Evolutionary conservation across 1,140 invertebrate genomes (phyloP), one percentile per base, ranked within the genome.

Genomic region (Drosophila seguyi): DNA sequence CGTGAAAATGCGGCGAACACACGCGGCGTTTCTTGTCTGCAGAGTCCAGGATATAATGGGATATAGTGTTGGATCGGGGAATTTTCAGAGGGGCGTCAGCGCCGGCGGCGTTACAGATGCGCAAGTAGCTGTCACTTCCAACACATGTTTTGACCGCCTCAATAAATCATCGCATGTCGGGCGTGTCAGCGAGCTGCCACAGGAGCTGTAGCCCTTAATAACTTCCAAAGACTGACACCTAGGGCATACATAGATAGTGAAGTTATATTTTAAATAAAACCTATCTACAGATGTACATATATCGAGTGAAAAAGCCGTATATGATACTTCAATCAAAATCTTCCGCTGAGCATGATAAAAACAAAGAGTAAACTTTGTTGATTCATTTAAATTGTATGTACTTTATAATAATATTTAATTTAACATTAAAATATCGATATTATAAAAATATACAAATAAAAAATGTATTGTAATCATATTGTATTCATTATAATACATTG

Each of bases 81-180:
- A 38, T 34, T 56, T 44, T n/a, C 42, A 38, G 63, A 34, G 65
- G 81, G 79, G 83, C 82, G 68, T 68, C 78, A 71, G 84, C 83
- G 83, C 77, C 78, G 75, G 75, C 88, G 78, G 83, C 73, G 73
- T 85, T 85, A 82, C 78, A 91, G 86, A 91, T 91, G 82, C 90
- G 90, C 86, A 90, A 92, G 90, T 85, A 88, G 90, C 90, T 92
- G 90, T 92, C 90, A 92, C 69, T 92, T 92, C 90, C 75, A 92
- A 92, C 90, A 92, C 90, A 92, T 92, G 90, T 92, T 92, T 92
- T 92, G 90, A 92, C 90, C 90, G 81, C 83, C 52, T 59, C 77
- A 88, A 91, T 92, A 92, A 92, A 92, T 92, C 90, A 92, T 92
- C 86, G 67, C 62, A 73, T 85, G 77, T 81, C 90, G 74, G 74